These are phyloP conservation scores for Rachycentron canadum DNA, from an alignment of 2,797 vertebrate species.

Conservation along the genomic window DNA sequence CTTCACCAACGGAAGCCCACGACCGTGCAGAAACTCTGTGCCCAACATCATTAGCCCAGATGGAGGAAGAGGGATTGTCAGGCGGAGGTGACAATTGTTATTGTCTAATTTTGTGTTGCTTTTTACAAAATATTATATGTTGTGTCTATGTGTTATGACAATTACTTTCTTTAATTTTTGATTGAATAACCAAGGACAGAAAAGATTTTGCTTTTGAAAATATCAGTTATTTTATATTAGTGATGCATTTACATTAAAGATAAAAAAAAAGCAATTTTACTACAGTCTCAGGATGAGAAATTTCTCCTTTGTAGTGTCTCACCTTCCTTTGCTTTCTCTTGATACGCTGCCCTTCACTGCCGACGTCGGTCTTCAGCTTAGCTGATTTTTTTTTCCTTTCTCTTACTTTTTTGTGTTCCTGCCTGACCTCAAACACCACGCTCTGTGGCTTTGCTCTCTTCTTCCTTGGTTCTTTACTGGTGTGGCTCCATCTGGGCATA, in stretches of 20 bases:
- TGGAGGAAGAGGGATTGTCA: constrained; percentile 89
- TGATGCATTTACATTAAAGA: background rate
- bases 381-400: background rate
- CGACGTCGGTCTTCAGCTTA: constrained; percentile 1
- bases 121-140: background rate
- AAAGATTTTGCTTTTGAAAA: background rate
- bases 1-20: constrained; percentile 96
- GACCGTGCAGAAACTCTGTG: constrained; percentile 92
- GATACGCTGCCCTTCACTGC: constrained; percentile 11
- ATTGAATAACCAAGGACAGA: background rate
- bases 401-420: constrained; percentile 20
- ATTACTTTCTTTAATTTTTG: background rate
- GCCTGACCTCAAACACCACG: constrained; percentile 34
- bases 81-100: constrained; percentile 89
- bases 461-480: constrained; percentile 27
- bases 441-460: constrained; percentile 30
- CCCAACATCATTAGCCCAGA: constrained; percentile 95
- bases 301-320: background rate
- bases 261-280: background rate
- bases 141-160: background rate
- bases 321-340: constrained; percentile 4
- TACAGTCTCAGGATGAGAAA: background rate
- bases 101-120: background rate
- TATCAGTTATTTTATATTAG: background rate
- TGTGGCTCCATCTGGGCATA: constrained; percentile 52